A percentile compares a stretch with the other conserved stretches of the same genome.
Evolutionary conservation across 2,113 vertebrate species (phyloP).

Genomic region (Ptyas mucosa): DNA sequence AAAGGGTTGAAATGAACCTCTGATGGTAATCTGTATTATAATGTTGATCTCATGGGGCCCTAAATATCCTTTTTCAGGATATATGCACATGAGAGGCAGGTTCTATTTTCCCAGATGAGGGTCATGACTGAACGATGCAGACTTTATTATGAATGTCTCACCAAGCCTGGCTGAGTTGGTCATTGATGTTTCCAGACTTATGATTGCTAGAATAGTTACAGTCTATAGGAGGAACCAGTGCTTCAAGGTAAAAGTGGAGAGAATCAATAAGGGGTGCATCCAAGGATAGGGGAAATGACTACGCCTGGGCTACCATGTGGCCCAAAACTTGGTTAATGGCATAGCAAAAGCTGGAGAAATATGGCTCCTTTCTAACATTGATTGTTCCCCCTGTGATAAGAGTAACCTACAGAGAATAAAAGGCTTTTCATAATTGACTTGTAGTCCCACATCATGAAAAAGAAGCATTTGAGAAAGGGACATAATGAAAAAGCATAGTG

Average conservation of each 20-base stretch:
- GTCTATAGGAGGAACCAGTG: not conserved
- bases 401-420: not conserved
- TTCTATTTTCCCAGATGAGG: not conserved
- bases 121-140: not conserved
- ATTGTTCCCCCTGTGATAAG: not conserved
- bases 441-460: not conserved
- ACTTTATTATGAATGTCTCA: not conserved
- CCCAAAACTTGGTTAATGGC: not conserved
- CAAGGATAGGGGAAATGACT: not conserved
- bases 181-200: not conserved
- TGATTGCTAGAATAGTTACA: not conserved
- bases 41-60: not conserved
- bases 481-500: not conserved
- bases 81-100: not conserved
- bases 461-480: not conserved
- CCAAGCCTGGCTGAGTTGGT: not conserved
- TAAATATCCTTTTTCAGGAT: not conserved
- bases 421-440: not conserved
- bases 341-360: not conserved
- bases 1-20: not conserved
- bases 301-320: not conserved
- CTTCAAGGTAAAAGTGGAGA: not conserved
- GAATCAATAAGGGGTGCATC: not conserved
- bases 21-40: not conserved
- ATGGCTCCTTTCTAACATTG: not conserved